A percentile compares a stretch with the other conserved stretches of the same genome.
These are phyloP conservation scores for Cryptotis parvus DNA, from an alignment of 2,113 vertebrate species.

Conservation along the genomic window DNA sequence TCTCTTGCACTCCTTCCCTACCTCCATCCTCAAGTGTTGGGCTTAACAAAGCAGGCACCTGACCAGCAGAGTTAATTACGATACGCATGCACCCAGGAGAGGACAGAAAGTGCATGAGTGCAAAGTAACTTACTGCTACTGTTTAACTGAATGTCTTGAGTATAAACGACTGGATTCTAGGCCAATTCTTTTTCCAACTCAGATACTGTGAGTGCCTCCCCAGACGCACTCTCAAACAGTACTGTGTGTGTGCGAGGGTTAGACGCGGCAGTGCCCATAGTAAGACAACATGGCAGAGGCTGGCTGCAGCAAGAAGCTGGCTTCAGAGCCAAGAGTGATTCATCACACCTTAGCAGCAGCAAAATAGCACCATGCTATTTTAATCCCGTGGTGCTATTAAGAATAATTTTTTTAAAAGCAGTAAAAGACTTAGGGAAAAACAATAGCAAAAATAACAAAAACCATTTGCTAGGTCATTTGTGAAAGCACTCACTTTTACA, in stretches of 20 bases:
- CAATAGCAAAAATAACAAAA: constrained; percentile 26
- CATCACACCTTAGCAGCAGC: constrained; percentile 85
- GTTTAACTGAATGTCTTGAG: not conserved
- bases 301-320: constrained; percentile 88
- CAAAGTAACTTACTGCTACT: constrained; percentile 9
- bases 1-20: not conserved
- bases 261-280: constrained; percentile 84
- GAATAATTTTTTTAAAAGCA: constrained; percentile 36
- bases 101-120: constrained; percentile 36
- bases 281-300: constrained; percentile 83
- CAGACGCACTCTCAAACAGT: constrained; percentile 47
- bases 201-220: constrained; percentile 2
- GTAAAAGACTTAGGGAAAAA: constrained; percentile 61
- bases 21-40: no score
- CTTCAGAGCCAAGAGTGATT: constrained; percentile 85
- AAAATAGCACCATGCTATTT: constrained; percentile 84
- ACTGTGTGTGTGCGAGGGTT: constrained; percentile 74
- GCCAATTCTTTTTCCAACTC: not conserved
- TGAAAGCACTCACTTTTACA: constrained; percentile 8
- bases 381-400: constrained; percentile 79
- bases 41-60: not conserved
- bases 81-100: not conserved
- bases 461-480: not conserved
- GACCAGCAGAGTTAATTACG: constrained; percentile 43
- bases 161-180: not conserved